Conservation (phyloP, 2,113 vertebrate species). For the Alectura lathami region DNA sequence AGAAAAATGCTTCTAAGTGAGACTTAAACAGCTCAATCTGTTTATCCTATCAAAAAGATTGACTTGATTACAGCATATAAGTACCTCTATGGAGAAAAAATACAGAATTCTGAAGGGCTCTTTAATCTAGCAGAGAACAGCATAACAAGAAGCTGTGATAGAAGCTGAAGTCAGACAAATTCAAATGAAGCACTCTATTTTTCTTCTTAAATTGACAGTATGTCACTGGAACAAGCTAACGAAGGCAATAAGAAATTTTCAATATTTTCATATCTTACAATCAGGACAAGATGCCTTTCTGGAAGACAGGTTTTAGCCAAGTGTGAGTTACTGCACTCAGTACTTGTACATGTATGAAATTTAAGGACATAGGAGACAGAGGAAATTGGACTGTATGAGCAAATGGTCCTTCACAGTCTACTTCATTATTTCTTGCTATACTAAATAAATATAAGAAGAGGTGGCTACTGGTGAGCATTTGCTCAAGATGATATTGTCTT, state of each 20-base stretch:
- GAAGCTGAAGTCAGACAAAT: constrained; percentile 21
- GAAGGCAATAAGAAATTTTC: neutral
- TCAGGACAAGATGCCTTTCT: neutral
- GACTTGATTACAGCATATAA: constrained; percentile 42
- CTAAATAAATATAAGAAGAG: neutral
- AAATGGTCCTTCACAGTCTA: neutral
- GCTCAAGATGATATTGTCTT: neutral
- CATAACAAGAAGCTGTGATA: neutral
- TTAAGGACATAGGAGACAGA: neutral
- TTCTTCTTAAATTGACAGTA: constrained; percentile 11
- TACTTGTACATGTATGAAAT: neutral
- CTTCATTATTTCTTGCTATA: neutral
- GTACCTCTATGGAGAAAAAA: neutral
- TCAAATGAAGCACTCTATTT: neutral
- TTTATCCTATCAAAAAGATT: constrained; percentile 53
- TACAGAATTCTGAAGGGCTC: constrained; percentile 32
- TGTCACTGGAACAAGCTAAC: neutral
- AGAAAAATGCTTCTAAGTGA: constrained; percentile 46
- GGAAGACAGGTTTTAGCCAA: neutral
- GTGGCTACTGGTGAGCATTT: neutral
- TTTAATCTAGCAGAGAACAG: constrained; percentile 1
- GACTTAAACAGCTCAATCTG: constrained; percentile 44
- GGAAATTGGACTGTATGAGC: neutral
- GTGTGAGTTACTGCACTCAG: neutral
- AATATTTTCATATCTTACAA: neutral